A percentile compares a stretch with the other conserved stretches of the same genome.
Evolutionary conservation across 2,888 invertebrate species (phyloP).

Genomic region (Drosophila mimica): DNA sequence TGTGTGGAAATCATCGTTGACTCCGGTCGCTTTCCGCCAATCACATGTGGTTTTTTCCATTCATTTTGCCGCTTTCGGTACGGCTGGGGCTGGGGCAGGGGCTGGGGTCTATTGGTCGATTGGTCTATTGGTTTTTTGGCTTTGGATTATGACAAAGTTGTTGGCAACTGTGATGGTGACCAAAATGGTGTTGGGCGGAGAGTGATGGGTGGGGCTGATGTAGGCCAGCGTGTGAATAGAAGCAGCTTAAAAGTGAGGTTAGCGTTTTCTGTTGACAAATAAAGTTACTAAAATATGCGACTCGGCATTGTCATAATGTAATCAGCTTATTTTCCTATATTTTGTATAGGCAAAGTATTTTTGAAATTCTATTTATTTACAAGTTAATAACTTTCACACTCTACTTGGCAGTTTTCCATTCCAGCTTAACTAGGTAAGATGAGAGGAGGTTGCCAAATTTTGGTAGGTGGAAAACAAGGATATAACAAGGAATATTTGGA

Average conservation of each 20-base stretch:
- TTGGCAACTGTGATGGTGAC: constrained; percentile 51
- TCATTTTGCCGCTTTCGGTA: constrained; percentile 18
- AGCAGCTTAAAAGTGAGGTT: constrained; percentile 37
- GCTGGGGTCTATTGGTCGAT: constrained; percentile 63
- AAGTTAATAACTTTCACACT: constrained; percentile 11
- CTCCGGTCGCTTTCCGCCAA: constrained; percentile 26
- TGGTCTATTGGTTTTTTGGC: constrained; percentile 78
- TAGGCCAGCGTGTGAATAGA: constrained; percentile 9
- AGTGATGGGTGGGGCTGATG: constrained; percentile 2
- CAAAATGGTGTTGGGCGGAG: constrained; percentile 20
- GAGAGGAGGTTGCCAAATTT: background rate
- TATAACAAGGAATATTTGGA: background rate
- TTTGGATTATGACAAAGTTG: constrained; percentile 72
- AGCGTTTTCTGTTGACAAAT: constrained; percentile 15
- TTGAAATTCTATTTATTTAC: constrained; percentile 12
- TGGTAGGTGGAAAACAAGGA: background rate
- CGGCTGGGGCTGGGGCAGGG: too few species aligned
- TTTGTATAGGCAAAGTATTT: background rate
- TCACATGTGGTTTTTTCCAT: constrained; percentile 44
- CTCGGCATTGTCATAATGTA: constrained; percentile 48
- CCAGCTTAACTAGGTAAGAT: background rate
- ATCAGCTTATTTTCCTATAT: constrained; percentile 43
- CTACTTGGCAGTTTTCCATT: background rate
- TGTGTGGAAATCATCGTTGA: constrained; percentile 40
- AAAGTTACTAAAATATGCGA: constrained; percentile 28